Conservation (phyloP, 2,888 invertebrate species). For the Crepidodera aurea region DNA sequence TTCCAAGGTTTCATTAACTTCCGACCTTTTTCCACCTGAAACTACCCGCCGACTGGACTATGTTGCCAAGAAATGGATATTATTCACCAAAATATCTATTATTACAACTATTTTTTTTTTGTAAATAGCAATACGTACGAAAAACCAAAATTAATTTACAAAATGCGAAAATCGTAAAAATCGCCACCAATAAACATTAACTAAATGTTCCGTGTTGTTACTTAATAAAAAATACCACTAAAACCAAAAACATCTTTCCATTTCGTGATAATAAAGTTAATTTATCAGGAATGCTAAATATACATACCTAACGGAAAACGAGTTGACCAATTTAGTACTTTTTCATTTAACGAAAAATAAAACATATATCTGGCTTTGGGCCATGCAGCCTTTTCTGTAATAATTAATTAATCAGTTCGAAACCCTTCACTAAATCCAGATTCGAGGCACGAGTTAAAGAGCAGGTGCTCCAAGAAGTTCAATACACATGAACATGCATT, state of each 20-base stretch:
- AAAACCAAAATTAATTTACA: too few relatives aligned
- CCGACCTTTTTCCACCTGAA: too few relatives aligned
- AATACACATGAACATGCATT: neutral
- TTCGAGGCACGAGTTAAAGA: constrained; percentile 6
- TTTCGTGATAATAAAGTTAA: neutral
- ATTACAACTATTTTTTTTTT: too few relatives aligned
- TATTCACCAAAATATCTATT: too few relatives aligned
- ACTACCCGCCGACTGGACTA: too few relatives aligned
- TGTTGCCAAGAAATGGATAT: too few relatives aligned
- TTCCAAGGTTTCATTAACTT: too few relatives aligned
- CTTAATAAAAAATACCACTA: too few relatives aligned
- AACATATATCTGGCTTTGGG: neutral
- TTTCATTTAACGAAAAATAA: neutral
- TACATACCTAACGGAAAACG: constrained; percentile 7
- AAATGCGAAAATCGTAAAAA: too few relatives aligned
- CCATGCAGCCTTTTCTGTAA: constrained; percentile 1
- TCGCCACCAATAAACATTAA: too few relatives aligned
- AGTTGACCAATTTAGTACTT: constrained; percentile 6
- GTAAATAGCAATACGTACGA: too few relatives aligned
- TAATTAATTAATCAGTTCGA: constrained; percentile 11
- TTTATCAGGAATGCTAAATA: neutral
- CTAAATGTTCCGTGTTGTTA: too few relatives aligned
- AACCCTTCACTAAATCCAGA: constrained; percentile 10
- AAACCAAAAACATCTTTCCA: neutral
- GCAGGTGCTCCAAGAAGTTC: constrained; percentile 9